These are phyloP conservation scores for Lasiurus cinereus DNA, from an alignment of 2,113 vertebrate species.

Conservation along the genomic window DNA sequence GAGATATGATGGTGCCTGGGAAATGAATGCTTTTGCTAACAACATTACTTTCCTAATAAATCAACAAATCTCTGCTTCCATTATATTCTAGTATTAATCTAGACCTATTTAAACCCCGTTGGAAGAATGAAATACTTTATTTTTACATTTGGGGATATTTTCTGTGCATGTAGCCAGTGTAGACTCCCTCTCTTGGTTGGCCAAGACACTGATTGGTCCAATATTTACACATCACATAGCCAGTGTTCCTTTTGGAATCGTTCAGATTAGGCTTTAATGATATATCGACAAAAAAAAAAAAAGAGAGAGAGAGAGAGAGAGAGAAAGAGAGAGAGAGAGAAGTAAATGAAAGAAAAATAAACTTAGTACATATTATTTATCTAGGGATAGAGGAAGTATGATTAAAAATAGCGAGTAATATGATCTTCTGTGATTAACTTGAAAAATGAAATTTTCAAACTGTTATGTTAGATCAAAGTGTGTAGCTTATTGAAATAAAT, in stretches of 20 bases:
- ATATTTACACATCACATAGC: not conserved
- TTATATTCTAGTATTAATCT: not conserved
- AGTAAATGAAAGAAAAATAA: conserved; percentile 40
- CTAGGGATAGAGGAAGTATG: not conserved
- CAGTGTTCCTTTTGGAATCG: not conserved
- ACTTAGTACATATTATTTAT: not conserved
- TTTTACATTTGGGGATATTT: not conserved
- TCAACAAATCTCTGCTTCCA: not conserved
- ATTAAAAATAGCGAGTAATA: conserved; percentile 28
- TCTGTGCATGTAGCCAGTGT: not conserved
- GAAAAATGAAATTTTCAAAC: conserved; percentile 36
- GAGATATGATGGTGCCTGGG: not conserved
- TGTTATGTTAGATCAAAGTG: conserved; percentile 57
- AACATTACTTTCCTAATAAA: not conserved
- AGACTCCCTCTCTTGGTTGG: not conserved
- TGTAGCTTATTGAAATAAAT: not conserved
- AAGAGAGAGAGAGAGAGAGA: not conserved
- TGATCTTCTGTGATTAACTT: conserved; percentile 35
- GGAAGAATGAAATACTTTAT: not conserved
- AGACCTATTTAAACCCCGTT: not conserved
- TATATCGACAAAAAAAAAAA: not conserved
- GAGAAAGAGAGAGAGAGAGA: not conserved
- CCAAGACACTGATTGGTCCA: not conserved
- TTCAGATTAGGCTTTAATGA: not conserved
- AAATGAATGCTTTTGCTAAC: not conserved